phyloP scores from a whole-genome alignment of 2,888 invertebrate genomes.

The Noctua comes region DNA sequence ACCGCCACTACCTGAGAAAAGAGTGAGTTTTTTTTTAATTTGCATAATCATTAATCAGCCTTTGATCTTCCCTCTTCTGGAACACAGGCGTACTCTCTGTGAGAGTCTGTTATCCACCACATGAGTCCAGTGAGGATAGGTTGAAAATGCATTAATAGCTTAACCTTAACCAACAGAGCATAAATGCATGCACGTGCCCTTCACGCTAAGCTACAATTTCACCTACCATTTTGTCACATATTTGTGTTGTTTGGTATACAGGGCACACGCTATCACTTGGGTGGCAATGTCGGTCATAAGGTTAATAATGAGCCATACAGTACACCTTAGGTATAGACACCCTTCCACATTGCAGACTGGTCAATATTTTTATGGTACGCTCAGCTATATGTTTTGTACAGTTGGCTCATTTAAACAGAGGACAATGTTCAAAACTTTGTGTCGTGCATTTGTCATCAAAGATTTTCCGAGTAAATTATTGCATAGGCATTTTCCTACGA shows the following conservation, averaged over 20 bases:
- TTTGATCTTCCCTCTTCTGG: neutral
- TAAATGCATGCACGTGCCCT: too few species aligned
- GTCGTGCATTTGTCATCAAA: slow-evolving; percentile 21
- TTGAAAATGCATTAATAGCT: neutral
- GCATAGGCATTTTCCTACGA: slow-evolving; percentile 2
- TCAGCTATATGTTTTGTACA: neutral
- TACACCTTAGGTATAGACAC: too few species aligned
- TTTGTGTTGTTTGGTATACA: too few species aligned
- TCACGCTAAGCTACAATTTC: too few species aligned
- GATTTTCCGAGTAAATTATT: slow-evolving; percentile 9
- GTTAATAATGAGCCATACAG: neutral
- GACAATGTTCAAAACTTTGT: neutral
- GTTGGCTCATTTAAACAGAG: neutral
- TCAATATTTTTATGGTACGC: neutral
- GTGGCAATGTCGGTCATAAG: too few species aligned
- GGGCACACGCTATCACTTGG: too few species aligned
- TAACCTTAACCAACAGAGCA: too few species aligned
- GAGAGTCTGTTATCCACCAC: neutral
- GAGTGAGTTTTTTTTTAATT: slow-evolving; percentile 78
- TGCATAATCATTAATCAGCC: neutral
- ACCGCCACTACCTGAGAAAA: slow-evolving; percentile 95
- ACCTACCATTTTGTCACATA: too few species aligned
- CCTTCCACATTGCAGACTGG: too few species aligned
- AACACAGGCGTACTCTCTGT: neutral
- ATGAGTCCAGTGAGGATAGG: neutral